Percentiles rank a stretch among this genome's conserved stretches.
Conservation (phyloP, 2,797 vertebrate species). For the Sitta carolinensis region DNA sequence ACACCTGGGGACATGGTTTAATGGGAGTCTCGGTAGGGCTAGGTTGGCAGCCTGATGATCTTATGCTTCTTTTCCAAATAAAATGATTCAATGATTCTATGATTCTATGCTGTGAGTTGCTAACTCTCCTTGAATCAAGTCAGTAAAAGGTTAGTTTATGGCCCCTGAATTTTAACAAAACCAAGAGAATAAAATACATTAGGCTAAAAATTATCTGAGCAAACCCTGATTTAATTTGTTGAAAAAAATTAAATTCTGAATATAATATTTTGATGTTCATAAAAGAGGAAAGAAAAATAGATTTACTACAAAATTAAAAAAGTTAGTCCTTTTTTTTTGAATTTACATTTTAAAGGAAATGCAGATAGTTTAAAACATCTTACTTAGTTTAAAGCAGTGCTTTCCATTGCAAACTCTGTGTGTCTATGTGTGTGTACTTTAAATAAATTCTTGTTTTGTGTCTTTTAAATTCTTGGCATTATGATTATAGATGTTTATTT, state of each 20-base stretch:
- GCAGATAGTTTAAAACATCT: background rate
- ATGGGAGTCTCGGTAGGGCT: no score
- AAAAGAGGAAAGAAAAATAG: background rate
- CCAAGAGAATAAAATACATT: background rate
- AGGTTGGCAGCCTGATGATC: rapidly evolving
- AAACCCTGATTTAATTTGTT: background rate
- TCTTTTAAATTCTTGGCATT: background rate
- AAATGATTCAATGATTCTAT: background rate
- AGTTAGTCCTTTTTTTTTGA: rapidly evolving
- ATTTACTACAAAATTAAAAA: background rate
- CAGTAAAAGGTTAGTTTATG: background rate
- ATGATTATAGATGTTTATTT: background rate
- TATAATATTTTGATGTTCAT: background rate
- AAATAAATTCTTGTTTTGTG: background rate
- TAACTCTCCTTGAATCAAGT: background rate
- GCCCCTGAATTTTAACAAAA: background rate
- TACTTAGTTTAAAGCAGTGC: background rate
- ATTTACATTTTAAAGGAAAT: background rate
- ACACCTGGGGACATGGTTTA: background rate
- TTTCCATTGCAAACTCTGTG: background rate
- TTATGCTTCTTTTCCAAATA: background rate
- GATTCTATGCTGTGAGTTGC: background rate
- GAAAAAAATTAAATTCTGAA: background rate
- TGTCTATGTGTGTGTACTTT: background rate
- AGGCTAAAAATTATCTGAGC: background rate